Evolutionary conservation across 2,888 invertebrate species (phyloP).

Genomic region (Plebejus argus): DNA sequence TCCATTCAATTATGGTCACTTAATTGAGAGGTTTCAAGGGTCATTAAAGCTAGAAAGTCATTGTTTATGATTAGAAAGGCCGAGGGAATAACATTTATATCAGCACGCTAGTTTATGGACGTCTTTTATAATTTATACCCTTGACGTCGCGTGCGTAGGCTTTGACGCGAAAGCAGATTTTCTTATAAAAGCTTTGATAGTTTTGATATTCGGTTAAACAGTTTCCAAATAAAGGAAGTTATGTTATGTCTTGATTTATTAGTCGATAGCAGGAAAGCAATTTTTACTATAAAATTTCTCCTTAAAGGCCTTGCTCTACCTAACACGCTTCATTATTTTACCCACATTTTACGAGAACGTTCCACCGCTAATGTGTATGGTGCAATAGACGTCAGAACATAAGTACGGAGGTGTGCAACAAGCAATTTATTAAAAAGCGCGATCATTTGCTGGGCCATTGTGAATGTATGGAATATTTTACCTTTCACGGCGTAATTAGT

Average conservation of each 20-base stretch:
- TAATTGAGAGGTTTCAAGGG: conserved; percentile 58
- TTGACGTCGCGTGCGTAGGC: conserved; percentile 29
- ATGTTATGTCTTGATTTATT: neutral
- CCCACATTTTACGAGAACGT: conserved; percentile 18
- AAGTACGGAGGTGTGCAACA: conserved; percentile 19
- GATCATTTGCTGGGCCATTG: neutral
- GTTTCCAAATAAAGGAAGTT: neutral
- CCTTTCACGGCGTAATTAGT: neutral
- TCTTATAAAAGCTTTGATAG: neutral
- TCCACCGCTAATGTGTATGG: conserved; percentile 9
- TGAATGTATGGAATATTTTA: neutral
- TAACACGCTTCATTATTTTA: neutral
- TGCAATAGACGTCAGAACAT: conserved; percentile 13
- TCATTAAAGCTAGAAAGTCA: conserved; percentile 44
- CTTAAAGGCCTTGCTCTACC: neutral
- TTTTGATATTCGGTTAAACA: neutral
- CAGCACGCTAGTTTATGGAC: conserved; percentile 38
- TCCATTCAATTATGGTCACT: conserved; percentile 53
- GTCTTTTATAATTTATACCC: conserved; percentile 35
- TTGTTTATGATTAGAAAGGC: conserved; percentile 43
- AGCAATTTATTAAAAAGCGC: conserved; percentile 9
- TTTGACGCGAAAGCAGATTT: neutral
- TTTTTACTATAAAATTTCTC: no score
- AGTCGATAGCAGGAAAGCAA: no score
- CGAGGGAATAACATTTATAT: conserved; percentile 39